These are phyloP conservation scores for Drosophila leontia DNA, from an alignment of 1,140 invertebrate species.

Conservation along the genomic window DNA sequence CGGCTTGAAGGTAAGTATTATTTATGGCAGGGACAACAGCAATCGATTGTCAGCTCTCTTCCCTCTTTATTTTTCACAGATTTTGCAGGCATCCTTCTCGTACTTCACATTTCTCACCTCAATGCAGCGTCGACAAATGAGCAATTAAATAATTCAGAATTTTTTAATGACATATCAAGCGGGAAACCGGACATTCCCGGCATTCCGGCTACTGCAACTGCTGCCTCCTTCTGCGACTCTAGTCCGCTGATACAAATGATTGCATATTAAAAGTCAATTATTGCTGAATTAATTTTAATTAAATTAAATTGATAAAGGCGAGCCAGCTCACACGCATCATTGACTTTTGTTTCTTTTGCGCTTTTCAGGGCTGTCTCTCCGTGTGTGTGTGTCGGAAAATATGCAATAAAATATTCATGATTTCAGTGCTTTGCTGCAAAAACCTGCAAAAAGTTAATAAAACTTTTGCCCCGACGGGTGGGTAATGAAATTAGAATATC, in stretches of 20 bases:
- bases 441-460: conserved; percentile 67
- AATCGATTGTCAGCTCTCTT: neutral
- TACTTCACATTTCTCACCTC: conserved; percentile 69
- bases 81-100: conserved; percentile 62
- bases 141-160: conserved; percentile 64
- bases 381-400: conserved; percentile 21
- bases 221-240: conserved; percentile 16
- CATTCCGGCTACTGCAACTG: conserved; percentile 11
- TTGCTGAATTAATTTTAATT: conserved; percentile 77
- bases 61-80: conserved; percentile 26
- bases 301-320: conserved; percentile 74
- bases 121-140: conserved; percentile 61
- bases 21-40: neutral
- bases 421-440: conserved; percentile 34
- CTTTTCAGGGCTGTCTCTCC: conserved; percentile 4
- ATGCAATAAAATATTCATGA: conserved; percentile 75
- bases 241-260: conserved; percentile 65
- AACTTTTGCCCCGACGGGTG: conserved; percentile 55
- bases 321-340: conserved; percentile 56
- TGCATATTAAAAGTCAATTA: conserved; percentile 81
- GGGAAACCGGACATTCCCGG: conserved; percentile 7
- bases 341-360: conserved; percentile 46
- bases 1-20: conserved; percentile 55
- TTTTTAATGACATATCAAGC: conserved; percentile 54
- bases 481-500: conserved; percentile 60